phyloP scores from a whole-genome alignment of 2,113 vertebrate species.

The Regulus satrapa region DNA sequence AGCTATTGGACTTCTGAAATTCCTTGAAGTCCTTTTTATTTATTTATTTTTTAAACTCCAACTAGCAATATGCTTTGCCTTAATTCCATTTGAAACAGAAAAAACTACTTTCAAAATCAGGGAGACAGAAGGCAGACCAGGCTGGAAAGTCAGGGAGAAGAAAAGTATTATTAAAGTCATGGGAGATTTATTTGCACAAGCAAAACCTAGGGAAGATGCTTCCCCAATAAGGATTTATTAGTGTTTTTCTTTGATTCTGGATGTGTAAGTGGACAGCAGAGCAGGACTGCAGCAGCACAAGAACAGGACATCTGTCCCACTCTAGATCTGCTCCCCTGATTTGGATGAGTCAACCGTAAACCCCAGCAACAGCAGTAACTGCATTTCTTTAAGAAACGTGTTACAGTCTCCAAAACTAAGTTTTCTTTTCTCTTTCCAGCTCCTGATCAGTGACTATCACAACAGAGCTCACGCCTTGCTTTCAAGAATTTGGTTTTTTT shows the following conservation, averaged over 20 bases:
- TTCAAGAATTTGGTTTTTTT: neutral
- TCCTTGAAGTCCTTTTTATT: neutral
- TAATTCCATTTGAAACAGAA: neutral
- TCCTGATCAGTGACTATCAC: neutral
- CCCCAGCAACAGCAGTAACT: neutral
- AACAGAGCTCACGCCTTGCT: neutral
- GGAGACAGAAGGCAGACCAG: neutral
- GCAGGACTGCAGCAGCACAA: neutral
- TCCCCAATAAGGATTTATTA: neutral
- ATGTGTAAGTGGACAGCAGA: neutral
- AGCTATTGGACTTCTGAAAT: neutral
- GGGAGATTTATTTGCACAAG: neutral
- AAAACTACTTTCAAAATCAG: neutral
- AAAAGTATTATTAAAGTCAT: neutral
- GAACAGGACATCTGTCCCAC: neutral
- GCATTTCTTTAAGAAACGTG: neutral
- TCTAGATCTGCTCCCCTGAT: neutral
- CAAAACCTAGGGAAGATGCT: neutral
- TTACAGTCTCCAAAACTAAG: neutral
- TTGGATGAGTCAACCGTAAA: neutral
- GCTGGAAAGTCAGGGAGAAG: neutral
- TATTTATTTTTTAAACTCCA: neutral
- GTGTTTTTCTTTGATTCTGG: neutral
- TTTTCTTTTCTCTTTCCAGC: neutral
- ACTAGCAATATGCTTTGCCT: neutral